Evolutionary conservation across 2,888 invertebrate genomes (phyloP).

Genomic region (Tuta absoluta): DNA sequence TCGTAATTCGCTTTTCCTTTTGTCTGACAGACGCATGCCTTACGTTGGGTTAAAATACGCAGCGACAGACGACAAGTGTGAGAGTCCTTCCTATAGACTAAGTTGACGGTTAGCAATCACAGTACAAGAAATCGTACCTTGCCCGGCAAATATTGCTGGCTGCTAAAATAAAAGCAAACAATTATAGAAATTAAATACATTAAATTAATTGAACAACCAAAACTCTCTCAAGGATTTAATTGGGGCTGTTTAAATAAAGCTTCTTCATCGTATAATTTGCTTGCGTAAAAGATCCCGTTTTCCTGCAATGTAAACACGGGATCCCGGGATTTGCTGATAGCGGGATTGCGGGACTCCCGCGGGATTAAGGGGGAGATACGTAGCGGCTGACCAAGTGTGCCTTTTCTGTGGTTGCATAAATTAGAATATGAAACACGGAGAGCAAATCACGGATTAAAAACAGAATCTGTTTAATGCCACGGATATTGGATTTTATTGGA

Average conservation of each 20-base stretch:
- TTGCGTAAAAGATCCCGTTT: constrained; percentile 7
- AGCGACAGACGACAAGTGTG: no score
- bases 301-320: constrained; percentile 2
- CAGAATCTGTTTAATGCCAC: no score
- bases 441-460: background rate
- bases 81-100: no score
- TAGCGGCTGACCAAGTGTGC: background rate
- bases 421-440: background rate
- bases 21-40: no score
- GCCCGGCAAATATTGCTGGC: no score
- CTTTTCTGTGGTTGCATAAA: background rate
- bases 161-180: background rate
- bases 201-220: no score
- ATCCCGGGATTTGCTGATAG: constrained; percentile 1
- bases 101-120: no score
- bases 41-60: no score
- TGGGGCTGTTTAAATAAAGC: background rate
- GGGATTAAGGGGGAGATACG: background rate
- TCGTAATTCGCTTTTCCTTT: no score
- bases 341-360: background rate
- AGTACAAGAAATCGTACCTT: no score
- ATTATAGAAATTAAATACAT: no score
- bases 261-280: background rate
- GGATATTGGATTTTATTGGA: no score
- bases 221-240: background rate